Conservation (phyloP, 1,140 invertebrate genomes). For the Eumaeus atala region DNA sequence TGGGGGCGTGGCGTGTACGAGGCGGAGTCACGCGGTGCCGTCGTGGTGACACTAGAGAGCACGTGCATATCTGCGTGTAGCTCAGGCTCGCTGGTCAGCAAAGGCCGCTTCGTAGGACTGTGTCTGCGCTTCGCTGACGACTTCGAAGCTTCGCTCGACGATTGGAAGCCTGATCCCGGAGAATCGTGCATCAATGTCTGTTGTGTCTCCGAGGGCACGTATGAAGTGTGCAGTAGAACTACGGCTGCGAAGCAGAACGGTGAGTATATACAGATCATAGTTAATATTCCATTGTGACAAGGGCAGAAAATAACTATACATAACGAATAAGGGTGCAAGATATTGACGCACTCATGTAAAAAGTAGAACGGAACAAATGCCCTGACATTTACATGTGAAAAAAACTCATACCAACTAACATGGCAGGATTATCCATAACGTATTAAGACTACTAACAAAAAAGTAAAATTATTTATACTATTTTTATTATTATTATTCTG, state of each 20-base stretch:
- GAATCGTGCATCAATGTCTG: slow-evolving; percentile 92
- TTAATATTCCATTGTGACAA: too few species aligned
- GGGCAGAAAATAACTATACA: too few species aligned
- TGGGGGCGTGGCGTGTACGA: slow-evolving; percentile 83
- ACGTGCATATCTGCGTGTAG: slow-evolving; percentile 94
- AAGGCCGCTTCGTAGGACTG: slow-evolving; percentile 87
- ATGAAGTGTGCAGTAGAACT: slow-evolving; percentile 96
- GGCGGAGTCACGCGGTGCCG: slow-evolving; percentile 88
- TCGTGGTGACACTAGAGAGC: slow-evolving; percentile 95
- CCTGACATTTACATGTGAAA: too few species aligned
- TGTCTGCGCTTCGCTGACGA: slow-evolving; percentile 96
- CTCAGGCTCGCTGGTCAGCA: slow-evolving; percentile 86
- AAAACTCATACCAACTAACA: too few species aligned
- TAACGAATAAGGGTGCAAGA: too few species aligned
- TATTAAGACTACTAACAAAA: too few species aligned
- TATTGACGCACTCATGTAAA: too few species aligned
- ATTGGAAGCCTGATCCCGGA: slow-evolving; percentile 95
- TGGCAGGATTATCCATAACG: too few species aligned
- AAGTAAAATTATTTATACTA: too few species aligned
- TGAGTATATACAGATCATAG: slow-evolving; percentile 7
- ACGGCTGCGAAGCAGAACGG: slow-evolving; percentile 85
- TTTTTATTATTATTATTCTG: too few species aligned
- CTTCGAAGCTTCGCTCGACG: slow-evolving; percentile 95
- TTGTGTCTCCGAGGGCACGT: slow-evolving; percentile 97
- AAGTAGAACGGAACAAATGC: too few species aligned